A percentile compares a stretch with the other conserved stretches of the same genome.
phyloP scores from a whole-genome alignment of 2,113 vertebrate species.

The Rutilus rutilus region DNA sequence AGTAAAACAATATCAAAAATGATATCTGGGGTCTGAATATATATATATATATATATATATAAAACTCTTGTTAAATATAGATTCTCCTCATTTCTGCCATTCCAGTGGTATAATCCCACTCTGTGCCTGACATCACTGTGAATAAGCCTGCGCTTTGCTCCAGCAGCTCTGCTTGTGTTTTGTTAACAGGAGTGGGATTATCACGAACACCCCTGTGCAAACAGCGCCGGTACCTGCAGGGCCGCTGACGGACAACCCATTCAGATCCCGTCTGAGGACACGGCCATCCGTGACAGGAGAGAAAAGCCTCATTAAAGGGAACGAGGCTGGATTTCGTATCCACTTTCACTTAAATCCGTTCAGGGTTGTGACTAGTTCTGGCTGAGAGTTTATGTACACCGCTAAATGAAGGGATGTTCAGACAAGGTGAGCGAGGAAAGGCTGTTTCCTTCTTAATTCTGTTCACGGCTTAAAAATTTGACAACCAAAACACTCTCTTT shows the following conservation, averaged over 20 bases:
- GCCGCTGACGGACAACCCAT: neutral
- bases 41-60: neutral
- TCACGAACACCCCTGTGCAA: constrained; percentile 40
- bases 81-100: neutral
- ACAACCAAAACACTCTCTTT: neutral
- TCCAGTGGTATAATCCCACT: constrained; percentile 17
- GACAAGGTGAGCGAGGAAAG: neutral
- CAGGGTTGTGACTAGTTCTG: constrained; percentile 23
- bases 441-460: neutral
- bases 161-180: constrained; percentile 24
- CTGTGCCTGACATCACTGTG: constrained; percentile 13
- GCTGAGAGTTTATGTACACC: neutral
- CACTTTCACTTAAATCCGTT: constrained; percentile 11
- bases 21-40: no score
- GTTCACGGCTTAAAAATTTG: constrained; percentile 7
- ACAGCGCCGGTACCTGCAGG: neutral
- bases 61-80: neutral
- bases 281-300: neutral
- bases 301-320: constrained; percentile 18
- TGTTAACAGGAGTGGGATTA: constrained; percentile 33
- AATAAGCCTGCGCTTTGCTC: constrained; percentile 33
- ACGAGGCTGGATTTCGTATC: neutral
- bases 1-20: no score
- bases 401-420: constrained; percentile 8
- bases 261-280: neutral